Percentiles rank a stretch among this genome's conserved stretches.
Evolutionary conservation across 1,140 invertebrate species (phyloP).

Genomic region (Eulimnadia texana): DNA sequence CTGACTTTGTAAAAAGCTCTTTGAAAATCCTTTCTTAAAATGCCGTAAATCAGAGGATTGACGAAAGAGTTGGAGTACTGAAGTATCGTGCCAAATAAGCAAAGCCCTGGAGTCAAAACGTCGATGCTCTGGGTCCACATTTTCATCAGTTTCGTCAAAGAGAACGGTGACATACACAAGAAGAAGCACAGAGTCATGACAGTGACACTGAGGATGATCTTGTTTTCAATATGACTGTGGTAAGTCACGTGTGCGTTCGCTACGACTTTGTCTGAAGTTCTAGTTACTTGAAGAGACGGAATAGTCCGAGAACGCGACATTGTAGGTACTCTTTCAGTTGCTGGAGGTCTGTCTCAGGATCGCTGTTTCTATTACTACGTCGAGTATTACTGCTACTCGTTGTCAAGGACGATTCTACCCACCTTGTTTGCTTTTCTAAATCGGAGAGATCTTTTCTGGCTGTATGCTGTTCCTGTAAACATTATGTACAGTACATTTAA

Average conservation of each 20-base stretch:
- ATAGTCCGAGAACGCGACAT: too few species aligned
- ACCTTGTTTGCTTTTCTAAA: not conserved
- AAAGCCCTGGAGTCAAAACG: constrained; percentile 24
- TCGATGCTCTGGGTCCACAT: constrained; percentile 18
- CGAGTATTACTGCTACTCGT: too few species aligned
- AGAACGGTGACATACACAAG: constrained; percentile 31
- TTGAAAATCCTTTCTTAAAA: constrained; percentile 29
- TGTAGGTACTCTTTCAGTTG: too few species aligned
- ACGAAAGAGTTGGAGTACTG: constrained; percentile 27
- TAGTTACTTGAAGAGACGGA: too few species aligned
- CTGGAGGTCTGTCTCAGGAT: too few species aligned
- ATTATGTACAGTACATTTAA: not conserved
- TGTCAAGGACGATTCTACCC: too few species aligned
- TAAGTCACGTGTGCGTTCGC: too few species aligned
- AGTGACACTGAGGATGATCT: constrained; percentile 25
- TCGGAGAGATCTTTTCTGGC: not conserved
- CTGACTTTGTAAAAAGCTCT: not conserved
- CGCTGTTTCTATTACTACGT: too few species aligned
- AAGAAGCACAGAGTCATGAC: constrained; percentile 29
- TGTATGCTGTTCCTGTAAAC: not conserved
- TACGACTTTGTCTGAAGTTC: too few species aligned
- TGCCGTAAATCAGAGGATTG: constrained; percentile 31
- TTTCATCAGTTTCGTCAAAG: constrained; percentile 31
- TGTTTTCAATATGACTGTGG: not conserved
- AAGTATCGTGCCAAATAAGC: constrained; percentile 24